Conservation (phyloP, 2,888 invertebrate species). For the Hypomecis atomaria region DNA sequence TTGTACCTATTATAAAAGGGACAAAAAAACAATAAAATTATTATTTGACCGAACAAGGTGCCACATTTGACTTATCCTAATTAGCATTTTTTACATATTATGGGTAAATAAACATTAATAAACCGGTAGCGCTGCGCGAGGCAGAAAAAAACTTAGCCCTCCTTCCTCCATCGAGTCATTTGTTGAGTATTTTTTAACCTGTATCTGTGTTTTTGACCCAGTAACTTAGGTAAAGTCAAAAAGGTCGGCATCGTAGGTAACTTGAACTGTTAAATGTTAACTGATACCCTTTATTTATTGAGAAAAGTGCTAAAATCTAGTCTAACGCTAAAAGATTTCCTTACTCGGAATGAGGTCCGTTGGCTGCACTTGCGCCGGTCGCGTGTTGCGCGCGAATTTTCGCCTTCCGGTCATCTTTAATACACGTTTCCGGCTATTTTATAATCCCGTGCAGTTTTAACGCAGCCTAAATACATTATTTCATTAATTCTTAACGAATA, state of each 20-base stretch:
- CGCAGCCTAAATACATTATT: conserved; percentile 49
- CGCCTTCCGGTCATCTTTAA: conserved; percentile 73
- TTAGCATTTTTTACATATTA: conserved; percentile 32
- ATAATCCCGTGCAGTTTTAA: conserved; percentile 50
- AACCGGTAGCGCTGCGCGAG: conserved; percentile 8
- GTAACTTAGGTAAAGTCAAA: conserved; percentile 19
- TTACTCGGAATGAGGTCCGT: conserved; percentile 20
- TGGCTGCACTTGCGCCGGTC: conserved; percentile 44
- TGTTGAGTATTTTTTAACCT: conserved; percentile 4
- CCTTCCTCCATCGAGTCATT: conserved; percentile 19
- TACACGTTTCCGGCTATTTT: conserved; percentile 56
- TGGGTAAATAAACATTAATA: neutral
- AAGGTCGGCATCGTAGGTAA: conserved; percentile 15
- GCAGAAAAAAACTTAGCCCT: conserved; percentile 5
- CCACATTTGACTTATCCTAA: conserved; percentile 43
- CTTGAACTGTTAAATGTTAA: conserved; percentile 14
- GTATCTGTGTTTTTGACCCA: conserved; percentile 12
- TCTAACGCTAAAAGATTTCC: neutral
- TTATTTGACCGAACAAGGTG: conserved; percentile 42
- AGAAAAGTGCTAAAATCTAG: neutral
- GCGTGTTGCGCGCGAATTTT: conserved; percentile 66
- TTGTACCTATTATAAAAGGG: neutral
- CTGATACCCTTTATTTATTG: conserved; percentile 17
- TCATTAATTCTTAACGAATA: conserved; percentile 7
- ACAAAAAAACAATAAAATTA: conserved; percentile 8